Evolutionary conservation across 2,113 vertebrate genomes (phyloP).

Genomic region (Anhinga rufa): DNA sequence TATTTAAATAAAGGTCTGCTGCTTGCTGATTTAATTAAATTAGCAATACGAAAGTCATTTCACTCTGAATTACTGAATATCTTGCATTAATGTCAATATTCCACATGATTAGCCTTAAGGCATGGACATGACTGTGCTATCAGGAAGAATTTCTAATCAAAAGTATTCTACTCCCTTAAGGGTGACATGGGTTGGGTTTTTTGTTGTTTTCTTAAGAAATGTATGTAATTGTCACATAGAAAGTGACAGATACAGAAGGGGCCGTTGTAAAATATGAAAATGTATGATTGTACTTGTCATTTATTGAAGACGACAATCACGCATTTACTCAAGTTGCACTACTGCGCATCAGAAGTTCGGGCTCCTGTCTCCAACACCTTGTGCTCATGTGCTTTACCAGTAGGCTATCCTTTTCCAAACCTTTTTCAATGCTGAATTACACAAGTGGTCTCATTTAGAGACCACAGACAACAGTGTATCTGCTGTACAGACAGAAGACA

Average conservation of each 20-base stretch:
- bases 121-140: neutral
- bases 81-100: neutral
- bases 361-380: neutral
- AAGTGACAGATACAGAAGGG: conserved; percentile 76
- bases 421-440: neutral
- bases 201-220: neutral
- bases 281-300: conserved; percentile 54
- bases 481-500: neutral
- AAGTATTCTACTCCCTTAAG: neutral
- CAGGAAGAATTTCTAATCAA: neutral
- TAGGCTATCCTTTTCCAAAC: neutral
- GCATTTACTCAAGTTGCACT: neutral
- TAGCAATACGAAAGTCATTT: neutral
- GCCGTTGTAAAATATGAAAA: conserved; percentile 73
- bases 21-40: neutral
- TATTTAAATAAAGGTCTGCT: neutral
- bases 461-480: neutral
- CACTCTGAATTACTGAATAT: neutral
- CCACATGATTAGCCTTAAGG: neutral
- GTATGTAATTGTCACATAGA: conserved; percentile 78
- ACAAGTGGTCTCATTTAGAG: neutral
- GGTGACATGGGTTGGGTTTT: neutral
- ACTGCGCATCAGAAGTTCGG: neutral
- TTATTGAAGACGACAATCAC: conserved; percentile 59
- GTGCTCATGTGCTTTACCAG: neutral